Evolutionary conservation across 2,797 vertebrate species (phyloP).

Genomic region (Helostoma temminkii): DNA sequence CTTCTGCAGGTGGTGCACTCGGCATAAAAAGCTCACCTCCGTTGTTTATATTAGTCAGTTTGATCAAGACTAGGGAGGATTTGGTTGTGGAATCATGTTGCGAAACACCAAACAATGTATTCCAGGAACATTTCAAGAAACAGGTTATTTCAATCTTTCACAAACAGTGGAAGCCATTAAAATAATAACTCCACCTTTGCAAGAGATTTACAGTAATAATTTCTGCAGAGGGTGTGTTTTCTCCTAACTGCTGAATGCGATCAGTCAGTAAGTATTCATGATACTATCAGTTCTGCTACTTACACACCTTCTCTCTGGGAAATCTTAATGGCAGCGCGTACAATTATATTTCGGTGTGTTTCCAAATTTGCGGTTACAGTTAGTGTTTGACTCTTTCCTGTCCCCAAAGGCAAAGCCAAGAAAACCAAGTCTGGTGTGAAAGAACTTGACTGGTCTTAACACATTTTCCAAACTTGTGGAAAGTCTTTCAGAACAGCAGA

Average conservation of each 20-base stretch:
- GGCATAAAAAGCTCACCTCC: too few species aligned
- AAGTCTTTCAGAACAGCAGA: not conserved
- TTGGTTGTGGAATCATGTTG: not conserved
- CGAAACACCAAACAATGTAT: not conserved
- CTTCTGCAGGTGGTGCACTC: not conserved
- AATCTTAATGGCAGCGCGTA: not conserved
- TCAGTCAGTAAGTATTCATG: too few species aligned
- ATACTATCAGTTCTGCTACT: not conserved
- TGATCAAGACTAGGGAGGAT: not conserved
- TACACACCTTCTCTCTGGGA: not conserved
- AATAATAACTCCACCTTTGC: not conserved
- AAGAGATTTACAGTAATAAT: constrained; percentile 17
- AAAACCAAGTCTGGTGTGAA: not conserved
- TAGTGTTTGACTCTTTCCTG: not conserved
- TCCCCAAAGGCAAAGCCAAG: not conserved
- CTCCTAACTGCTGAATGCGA: too few species aligned
- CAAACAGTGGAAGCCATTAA: too few species aligned
- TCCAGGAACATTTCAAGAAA: not conserved
- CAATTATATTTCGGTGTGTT: not conserved
- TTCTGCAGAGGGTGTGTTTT: not conserved
- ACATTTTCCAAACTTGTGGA: not conserved
- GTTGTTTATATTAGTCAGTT: too few species aligned
- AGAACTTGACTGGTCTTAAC: not conserved
- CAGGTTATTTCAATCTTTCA: not conserved
- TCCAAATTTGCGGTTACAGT: not conserved